Evolutionary conservation across 2,113 vertebrate genomes (phyloP).

Genomic region (Speoplatyrhinus poulsoni): DNA sequence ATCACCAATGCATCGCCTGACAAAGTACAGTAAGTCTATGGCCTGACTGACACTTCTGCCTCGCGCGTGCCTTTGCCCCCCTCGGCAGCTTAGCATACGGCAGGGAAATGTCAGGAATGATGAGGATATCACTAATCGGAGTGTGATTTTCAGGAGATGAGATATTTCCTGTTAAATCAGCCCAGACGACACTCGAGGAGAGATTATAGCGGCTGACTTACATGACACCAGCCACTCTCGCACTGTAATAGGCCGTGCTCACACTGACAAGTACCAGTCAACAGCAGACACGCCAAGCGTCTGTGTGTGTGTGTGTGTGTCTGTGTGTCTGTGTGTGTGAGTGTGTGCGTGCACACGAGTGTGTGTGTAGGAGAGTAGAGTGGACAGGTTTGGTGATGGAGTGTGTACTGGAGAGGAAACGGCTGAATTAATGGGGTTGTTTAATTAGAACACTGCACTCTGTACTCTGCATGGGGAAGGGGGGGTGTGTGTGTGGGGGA

Average conservation of each 20-base stretch:
- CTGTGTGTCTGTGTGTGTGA: slow-evolving; percentile 1
- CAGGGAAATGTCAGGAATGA: too few relatives aligned
- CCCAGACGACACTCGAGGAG: too few relatives aligned
- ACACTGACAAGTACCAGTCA: not conserved
- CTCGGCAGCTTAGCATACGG: too few relatives aligned
- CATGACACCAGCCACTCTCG: not conserved
- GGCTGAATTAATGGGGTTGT: slow-evolving; percentile 38
- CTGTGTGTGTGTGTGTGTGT: slow-evolving; percentile 9
- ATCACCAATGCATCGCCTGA: too few relatives aligned
- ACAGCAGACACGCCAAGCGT: not conserved
- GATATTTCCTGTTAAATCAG: too few relatives aligned
- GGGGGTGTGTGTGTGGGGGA: not conserved
- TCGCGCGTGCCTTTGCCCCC: too few relatives aligned
- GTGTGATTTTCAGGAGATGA: too few relatives aligned
- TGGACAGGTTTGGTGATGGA: slow-evolving; percentile 19
- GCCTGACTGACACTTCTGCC: too few relatives aligned
- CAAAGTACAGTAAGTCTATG: too few relatives aligned
- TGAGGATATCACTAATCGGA: too few relatives aligned
- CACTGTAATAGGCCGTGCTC: not conserved
- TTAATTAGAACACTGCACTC: slow-evolving; percentile 33
- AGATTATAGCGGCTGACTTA: too few relatives aligned
- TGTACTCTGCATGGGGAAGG: not conserved
- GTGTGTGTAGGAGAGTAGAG: slow-evolving; percentile 13
- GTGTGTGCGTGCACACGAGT: not conserved
- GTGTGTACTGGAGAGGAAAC: slow-evolving; percentile 16